Evolutionary conservation across 2,797 vertebrate species (phyloP).

Genomic region (Acanthurus lineatus): DNA sequence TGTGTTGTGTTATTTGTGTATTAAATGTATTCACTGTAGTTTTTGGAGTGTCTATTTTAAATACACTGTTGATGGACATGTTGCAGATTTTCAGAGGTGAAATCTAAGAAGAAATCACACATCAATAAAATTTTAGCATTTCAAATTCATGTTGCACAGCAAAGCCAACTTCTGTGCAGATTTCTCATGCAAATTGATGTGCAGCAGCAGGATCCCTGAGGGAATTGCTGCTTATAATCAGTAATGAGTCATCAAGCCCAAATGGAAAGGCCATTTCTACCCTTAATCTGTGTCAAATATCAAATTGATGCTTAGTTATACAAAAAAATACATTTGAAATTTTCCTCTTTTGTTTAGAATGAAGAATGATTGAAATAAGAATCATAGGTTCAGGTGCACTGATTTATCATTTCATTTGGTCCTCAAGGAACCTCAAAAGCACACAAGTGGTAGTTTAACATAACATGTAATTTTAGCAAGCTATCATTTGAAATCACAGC

Average conservation of each 20-base stretch:
- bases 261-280: constrained; percentile 35
- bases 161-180: background rate
- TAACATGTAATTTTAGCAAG: background rate
- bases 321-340: background rate
- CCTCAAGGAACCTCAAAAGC: background rate
- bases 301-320: background rate
- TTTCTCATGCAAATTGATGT: constrained; percentile 26
- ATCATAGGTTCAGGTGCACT: background rate
- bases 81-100: background rate
- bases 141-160: background rate
- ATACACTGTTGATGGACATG: background rate
- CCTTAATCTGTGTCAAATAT: constrained; percentile 13
- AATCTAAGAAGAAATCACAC: background rate
- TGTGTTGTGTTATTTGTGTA: constrained; percentile 17
- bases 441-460: background rate
- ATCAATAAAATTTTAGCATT: background rate
- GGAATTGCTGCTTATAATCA: constrained; percentile 32
- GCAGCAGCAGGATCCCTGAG: constrained; percentile 4
- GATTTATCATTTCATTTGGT: background rate
- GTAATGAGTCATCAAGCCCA: constrained; percentile 42
- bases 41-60: background rate
- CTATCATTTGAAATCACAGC: background rate
- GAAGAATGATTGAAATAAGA: background rate
- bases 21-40: constrained; percentile 20
- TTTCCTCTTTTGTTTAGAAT: background rate